Conservation (phyloP, 2,113 vertebrate genomes). For the Cervus canadensis region DNA sequence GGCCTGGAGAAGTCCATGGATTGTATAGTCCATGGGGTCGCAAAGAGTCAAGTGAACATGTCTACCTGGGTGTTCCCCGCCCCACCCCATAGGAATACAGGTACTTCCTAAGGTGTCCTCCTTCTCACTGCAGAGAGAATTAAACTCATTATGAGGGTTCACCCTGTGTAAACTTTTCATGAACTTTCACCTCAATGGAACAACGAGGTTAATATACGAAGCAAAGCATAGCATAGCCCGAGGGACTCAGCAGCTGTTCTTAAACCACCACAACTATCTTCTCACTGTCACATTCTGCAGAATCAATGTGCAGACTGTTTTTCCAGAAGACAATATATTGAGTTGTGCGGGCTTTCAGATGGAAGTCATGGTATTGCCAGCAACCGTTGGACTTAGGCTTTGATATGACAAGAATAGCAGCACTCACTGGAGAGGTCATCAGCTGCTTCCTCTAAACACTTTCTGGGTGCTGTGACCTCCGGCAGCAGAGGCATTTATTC, state of each 20-base stretch:
- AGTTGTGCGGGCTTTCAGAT: neutral
- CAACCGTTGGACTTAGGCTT: neutral
- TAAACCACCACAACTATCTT: neutral
- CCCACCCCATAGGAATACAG: neutral
- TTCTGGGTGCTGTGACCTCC: neutral
- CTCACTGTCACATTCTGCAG: neutral
- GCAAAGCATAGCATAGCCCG: neutral
- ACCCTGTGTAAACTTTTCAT: neutral
- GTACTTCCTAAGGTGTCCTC: neutral
- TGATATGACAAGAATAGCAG: neutral
- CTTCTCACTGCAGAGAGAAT: neutral
- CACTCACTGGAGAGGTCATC: neutral
- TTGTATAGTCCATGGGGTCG: too few relatives aligned
- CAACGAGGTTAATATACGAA: neutral
- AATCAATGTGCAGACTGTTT: neutral
- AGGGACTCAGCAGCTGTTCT: neutral
- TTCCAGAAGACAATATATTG: neutral
- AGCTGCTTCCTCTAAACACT: slow-evolving; percentile 20
- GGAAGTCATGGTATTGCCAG: neutral
- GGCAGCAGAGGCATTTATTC: neutral
- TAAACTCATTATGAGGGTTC: neutral
- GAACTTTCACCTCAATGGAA: neutral
- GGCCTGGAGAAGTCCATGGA: too few relatives aligned
- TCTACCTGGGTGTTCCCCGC: neutral
- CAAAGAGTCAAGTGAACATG: neutral